Percentiles rank a stretch among this genome's conserved stretches.
Evolutionary conservation across 2,113 vertebrate genomes (phyloP).

Genomic region (Thamnophis sirtalis): DNA sequence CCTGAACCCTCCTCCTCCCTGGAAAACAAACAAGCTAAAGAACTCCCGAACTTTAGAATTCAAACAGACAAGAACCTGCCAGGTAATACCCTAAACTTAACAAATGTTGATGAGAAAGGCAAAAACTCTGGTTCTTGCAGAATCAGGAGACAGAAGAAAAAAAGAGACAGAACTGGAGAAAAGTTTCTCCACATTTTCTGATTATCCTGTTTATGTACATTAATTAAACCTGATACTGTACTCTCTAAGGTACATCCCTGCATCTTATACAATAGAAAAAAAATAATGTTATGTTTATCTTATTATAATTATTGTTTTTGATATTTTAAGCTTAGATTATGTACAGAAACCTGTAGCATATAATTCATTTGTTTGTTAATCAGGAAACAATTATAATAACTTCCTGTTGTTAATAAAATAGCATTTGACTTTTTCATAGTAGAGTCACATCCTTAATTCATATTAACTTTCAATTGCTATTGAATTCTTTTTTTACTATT

Average conservation of each 20-base stretch:
- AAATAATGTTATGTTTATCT: background rate
- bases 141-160: background rate
- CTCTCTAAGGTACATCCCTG: background rate
- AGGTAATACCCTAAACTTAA: background rate
- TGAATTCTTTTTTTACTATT: background rate
- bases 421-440: background rate
- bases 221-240: background rate
- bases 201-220: background rate
- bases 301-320: background rate
- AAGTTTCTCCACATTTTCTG: background rate
- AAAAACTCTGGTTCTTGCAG: background rate
- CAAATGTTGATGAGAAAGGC: background rate
- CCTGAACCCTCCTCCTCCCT: too few species aligned
- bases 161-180: background rate
- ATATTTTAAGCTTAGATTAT: background rate
- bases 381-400: background rate
- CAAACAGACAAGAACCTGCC: background rate
- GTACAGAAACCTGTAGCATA: background rate
- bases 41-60: background rate
- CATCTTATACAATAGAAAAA: background rate
- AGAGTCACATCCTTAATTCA: background rate
- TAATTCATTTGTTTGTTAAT: background rate
- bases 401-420: background rate
- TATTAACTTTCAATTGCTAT: background rate
- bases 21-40: background rate